Evolutionary conservation across 2,797 vertebrate species (phyloP), one percentile per base, ranked within the genome.

Genomic region (Kryptopterus vitreolus): DNA sequence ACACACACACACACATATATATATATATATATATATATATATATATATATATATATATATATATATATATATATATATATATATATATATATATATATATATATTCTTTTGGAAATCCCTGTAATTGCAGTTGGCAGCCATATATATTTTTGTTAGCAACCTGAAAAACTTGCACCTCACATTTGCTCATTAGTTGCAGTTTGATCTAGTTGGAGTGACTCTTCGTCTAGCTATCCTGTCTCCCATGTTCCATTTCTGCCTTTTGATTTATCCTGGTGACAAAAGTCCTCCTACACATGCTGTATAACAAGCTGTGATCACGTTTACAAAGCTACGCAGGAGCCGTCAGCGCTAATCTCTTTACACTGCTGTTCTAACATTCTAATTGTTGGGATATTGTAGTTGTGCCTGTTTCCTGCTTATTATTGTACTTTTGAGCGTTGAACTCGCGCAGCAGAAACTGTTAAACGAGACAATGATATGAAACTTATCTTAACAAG

Each of bases 281-380:
- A 92, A 92, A 92, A 91, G 90, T 89, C 91, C 91, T 92, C 91
- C 93, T 92, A 92, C 92, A 90, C 91, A 91, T 35, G 74, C 43
- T 63, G 89, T 88, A 88, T 87, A 83, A 89, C 85, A 59, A 90
- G 83, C 88, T 92, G 90, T 91, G 92, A 93, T 93, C 92, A 87
- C 88, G 85, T 80, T 89, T 90, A 88, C 83, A 88, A 89, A 83
- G 90, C 91, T 89, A 91, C 91, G 88, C 92, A 84, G 90, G 88
- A 92, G 90, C 90, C 91, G 92, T 93, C 92, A 91, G 88, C 88
- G 84, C 88, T 93, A 92, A 94, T 93, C 91, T 94, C 87, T 90
- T 92, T 91, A 89, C 91, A 92, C 91, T 90, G 91, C 81, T 87
- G 91, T 91, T 91, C 90, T 92, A 69, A 50, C 90, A 74, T 88